Evolutionary conservation across 2,888 invertebrate species (phyloP).

Genomic region (Cosmopolites sordidus): DNA sequence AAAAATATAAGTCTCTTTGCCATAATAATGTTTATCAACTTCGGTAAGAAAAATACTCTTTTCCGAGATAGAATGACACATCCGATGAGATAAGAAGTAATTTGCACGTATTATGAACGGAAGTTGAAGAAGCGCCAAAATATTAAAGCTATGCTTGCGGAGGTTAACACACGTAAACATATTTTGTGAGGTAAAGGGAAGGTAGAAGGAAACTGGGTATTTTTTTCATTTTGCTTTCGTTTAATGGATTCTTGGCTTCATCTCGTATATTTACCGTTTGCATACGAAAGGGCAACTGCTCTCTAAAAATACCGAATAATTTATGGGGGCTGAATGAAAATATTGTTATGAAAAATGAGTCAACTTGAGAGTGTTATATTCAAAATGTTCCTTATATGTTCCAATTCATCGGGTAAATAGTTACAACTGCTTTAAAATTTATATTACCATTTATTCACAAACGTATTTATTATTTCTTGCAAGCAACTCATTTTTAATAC

Average conservation of each 20-base stretch:
- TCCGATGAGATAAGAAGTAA: not conserved
- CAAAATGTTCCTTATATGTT: too few species aligned
- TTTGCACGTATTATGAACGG: not conserved
- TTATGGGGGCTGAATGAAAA: too few species aligned
- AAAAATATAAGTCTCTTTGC: not conserved
- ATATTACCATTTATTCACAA: too few species aligned
- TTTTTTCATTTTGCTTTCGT: not conserved
- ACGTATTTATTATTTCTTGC: too few species aligned
- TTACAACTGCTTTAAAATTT: too few species aligned
- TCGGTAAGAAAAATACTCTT: not conserved
- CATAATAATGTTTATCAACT: not conserved
- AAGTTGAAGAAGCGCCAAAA: not conserved
- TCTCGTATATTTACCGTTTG: not conserved
- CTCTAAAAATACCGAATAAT: not conserved
- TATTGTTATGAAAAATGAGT: too few species aligned
- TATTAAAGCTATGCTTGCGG: not conserved
- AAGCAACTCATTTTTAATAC: too few species aligned
- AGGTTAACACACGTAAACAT: slow-evolving; percentile 1
- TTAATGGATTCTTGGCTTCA: not conserved
- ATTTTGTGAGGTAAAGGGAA: not conserved
- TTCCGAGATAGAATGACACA: not conserved
- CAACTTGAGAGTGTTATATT: too few species aligned
- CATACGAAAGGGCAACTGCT: not conserved
- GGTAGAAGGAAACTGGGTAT: not conserved
- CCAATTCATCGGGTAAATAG: too few species aligned